Evolutionary conservation across 2,113 vertebrate genomes (phyloP).

Genomic region (Malurus elegans): DNA sequence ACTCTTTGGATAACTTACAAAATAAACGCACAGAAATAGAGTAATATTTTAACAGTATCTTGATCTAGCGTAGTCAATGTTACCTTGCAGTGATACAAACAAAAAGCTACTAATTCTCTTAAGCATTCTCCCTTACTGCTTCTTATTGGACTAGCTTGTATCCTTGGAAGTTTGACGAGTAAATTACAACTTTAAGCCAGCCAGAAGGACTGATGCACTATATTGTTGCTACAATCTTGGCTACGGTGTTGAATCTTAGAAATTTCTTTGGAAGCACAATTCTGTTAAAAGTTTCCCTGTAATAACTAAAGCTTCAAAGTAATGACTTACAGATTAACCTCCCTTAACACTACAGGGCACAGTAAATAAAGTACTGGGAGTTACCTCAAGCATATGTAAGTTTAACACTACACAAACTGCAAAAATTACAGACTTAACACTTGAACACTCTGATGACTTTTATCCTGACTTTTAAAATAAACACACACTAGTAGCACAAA

Average conservation of each 20-base stretch:
- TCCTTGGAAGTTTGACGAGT: not conserved
- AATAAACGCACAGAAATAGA: not conserved
- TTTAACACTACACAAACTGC: not conserved
- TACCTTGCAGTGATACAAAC: not conserved
- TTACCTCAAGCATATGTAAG: not conserved
- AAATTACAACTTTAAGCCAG: not conserved
- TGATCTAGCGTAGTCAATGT: not conserved
- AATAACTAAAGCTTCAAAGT: not conserved
- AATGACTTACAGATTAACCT: conserved; percentile 39
- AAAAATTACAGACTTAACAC: not conserved
- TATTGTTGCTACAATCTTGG: not conserved
- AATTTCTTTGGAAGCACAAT: not conserved
- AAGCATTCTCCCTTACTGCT: not conserved
- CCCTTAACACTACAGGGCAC: not conserved
- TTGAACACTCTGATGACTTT: not conserved
- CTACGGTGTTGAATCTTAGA: not conserved
- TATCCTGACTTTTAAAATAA: not conserved
- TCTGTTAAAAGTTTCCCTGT: not conserved
- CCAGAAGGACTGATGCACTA: not conserved
- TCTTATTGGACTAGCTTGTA: not conserved
- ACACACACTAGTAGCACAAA: not conserved
- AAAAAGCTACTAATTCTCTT: not conserved
- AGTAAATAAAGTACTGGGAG: not conserved
- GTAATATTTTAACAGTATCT: conserved; percentile 5
- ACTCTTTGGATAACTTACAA: not conserved